Evolutionary conservation across 2,797 vertebrate species (phyloP), one percentile per base, ranked within the genome.

Genomic region (Urosaurus nigricauda): DNA sequence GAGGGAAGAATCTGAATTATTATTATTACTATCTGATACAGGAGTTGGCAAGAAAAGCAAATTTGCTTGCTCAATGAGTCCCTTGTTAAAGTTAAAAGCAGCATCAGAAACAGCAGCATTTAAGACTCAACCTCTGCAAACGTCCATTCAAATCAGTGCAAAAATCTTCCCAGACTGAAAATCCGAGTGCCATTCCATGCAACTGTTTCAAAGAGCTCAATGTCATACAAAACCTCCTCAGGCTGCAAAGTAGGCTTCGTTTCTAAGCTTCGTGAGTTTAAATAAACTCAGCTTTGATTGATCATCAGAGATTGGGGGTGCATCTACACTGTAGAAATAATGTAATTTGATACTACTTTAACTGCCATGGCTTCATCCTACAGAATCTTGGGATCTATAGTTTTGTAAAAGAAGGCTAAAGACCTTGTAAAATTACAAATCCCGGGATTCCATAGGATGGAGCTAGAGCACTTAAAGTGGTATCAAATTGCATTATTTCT

Each of bases 1-100:
- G 13, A 89, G 78, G 37, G 53, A 32, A 84, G 47, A 71, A 85
- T 63, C 65, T 65, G n/a, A 71, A 82, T 82, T n/a, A 5, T 85
- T 53, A 13, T 68, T 37, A 82, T 75, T 84, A 26, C 32, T 68
- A 68, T 32, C 65, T 68, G 51, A 43, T 47, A 56, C 37, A 65
- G 17, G 35, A 81, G n/a, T 1, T 80, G 53, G 56, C 65, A 65
- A 51, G 26, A 86, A n/a, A 71, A 65, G 17, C 58, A 32, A 9
- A 71, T 60, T 47, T 32, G 29, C 29, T 73, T 17, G 47, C 47
- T 73, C 35, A n/a, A 13, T 9, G 32, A 37, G 6, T 63, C 47
- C 26, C 56, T 63, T 81, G 65, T 85, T 79, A 40, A 26, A 51
- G n/a, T 71, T 80, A 40, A 58, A 79, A 19, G 56, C 53, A 60